These are phyloP conservation scores for Ochropacha duplaris DNA, from an alignment of 2,888 invertebrate genomes.

Conservation along the genomic window DNA sequence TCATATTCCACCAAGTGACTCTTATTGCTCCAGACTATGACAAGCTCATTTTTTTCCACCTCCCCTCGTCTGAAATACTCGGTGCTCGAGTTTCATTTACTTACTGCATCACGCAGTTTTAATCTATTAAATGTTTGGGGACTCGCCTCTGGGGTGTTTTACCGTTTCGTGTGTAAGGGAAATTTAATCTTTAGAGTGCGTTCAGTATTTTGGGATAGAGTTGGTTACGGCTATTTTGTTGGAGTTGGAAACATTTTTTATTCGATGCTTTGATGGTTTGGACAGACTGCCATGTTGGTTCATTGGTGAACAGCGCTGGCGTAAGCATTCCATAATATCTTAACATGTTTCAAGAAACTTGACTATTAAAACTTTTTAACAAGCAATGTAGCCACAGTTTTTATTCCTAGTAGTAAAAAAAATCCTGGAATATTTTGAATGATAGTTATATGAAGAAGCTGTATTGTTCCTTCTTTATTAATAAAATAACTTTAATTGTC, in stretches of 20 bases:
- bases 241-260: background rate
- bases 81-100: slow-evolving; percentile 18
- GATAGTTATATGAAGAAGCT: too few species aligned
- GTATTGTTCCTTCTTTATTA: too few species aligned
- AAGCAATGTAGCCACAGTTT: background rate
- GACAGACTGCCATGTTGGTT: background rate
- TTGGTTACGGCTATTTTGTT: background rate
- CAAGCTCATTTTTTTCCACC: slow-evolving; percentile 20
- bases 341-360: too few species aligned
- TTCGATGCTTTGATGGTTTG: background rate
- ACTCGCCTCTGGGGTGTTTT: background rate
- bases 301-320: too few species aligned
- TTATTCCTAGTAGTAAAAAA: too few species aligned
- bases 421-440: too few species aligned
- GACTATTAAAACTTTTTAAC: background rate
- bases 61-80: slow-evolving; percentile 10
- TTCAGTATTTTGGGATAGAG: background rate
- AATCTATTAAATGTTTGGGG: slow-evolving; percentile 23
- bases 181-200: background rate
- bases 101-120: slow-evolving; percentile 22
- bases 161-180: background rate
- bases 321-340: too few species aligned
- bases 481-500: too few species aligned
- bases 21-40: slow-evolving; percentile 15
- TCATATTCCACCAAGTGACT: slow-evolving; percentile 4